Conservation (phyloP, 2,888 invertebrate species). For the Arrhopalites spinosus region DNA sequence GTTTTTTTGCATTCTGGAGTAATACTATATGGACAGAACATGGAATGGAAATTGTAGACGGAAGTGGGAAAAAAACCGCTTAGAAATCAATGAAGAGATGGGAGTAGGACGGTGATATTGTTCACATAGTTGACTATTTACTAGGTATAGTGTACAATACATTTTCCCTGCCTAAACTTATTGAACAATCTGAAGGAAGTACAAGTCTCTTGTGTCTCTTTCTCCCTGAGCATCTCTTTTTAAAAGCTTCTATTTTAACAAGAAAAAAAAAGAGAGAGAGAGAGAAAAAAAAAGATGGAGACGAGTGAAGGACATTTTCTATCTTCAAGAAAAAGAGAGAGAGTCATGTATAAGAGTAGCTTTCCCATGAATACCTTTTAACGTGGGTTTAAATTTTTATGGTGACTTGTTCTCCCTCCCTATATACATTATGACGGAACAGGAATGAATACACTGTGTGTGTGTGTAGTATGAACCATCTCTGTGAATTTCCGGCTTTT, state of each 20-base stretch:
- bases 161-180: too few species aligned
- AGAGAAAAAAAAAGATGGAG: background rate
- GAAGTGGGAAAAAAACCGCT: background rate
- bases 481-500: conserved; percentile 34
- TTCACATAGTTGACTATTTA: background rate
- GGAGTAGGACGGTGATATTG: background rate
- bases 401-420: background rate
- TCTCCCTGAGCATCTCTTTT: background rate
- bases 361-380: too few species aligned
- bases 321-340: background rate
- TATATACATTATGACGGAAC: background rate
- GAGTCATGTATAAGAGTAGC: background rate
- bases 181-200: too few species aligned
- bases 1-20: background rate
- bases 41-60: conserved; percentile 8
- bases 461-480: conserved; percentile 16
- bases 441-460: background rate
- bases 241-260: background rate
- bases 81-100: conserved; percentile 7
- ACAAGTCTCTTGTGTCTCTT: too few species aligned
- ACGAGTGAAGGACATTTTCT: background rate
- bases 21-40: background rate
- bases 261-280: background rate
- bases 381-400: too few species aligned
- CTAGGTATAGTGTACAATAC: background rate